Conservation (phyloP, 2,797 vertebrate genomes). For the Chelonia mydas region DNA sequence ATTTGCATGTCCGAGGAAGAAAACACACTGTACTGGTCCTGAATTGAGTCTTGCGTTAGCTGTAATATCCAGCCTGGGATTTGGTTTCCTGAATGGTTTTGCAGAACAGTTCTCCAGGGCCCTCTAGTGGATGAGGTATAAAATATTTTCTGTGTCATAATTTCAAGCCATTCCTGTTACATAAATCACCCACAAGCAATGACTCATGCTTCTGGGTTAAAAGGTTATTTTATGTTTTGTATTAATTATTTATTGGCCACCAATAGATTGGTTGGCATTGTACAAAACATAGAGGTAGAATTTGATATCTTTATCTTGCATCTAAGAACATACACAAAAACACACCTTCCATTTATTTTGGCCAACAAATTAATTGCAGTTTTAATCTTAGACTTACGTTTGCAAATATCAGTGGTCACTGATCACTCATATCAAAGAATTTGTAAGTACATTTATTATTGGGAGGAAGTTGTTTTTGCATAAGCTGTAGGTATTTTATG, state of each 20-base stretch:
- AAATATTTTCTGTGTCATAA: background rate
- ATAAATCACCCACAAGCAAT: background rate
- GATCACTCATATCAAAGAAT: background rate
- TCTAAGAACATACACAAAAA: background rate
- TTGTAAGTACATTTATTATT: background rate
- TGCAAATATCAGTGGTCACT: background rate
- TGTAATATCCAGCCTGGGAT: background rate
- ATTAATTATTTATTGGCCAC: background rate
- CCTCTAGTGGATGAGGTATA: slow-evolving; percentile 70
- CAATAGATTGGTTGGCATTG: background rate
- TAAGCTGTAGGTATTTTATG: background rate
- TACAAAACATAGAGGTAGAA: background rate
- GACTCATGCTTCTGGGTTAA: background rate
- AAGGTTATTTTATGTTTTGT: background rate
- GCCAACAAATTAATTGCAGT: background rate
- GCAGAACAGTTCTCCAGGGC: slow-evolving; percentile 43
- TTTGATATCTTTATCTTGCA: background rate
- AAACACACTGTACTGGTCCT: background rate
- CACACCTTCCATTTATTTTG: background rate
- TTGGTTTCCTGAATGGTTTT: background rate
- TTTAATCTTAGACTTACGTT: background rate
- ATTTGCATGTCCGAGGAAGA: background rate
- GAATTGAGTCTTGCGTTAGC: background rate
- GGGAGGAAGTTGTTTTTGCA: background rate
- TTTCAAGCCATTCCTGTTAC: background rate